Percentiles rank a stretch among this genome's conserved stretches.
phyloP scores from a whole-genome alignment of 2,888 invertebrate species.

The Tromatobia lineatoria region DNA sequence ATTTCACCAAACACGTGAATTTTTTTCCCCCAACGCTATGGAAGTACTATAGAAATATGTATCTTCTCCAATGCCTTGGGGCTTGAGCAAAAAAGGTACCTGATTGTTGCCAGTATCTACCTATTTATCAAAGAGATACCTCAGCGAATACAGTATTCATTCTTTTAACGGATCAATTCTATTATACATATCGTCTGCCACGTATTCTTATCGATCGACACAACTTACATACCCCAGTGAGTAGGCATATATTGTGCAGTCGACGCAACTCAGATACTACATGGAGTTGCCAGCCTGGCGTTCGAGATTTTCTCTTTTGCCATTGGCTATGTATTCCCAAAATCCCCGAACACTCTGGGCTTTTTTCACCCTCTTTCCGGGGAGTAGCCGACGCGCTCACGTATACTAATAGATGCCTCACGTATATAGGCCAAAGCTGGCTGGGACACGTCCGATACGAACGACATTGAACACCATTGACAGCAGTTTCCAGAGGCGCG shows the following conservation, averaged over 20 bases:
- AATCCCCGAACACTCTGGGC: conserved; percentile 66
- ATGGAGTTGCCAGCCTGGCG: neutral
- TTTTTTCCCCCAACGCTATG: conserved; percentile 25
- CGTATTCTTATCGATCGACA: conserved; percentile 19
- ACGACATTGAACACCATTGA: conserved; percentile 28
- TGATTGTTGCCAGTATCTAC: conserved; percentile 27
- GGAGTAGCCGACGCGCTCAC: conserved; percentile 19
- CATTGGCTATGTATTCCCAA: conserved; percentile 64
- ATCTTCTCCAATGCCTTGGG: conserved; percentile 43
- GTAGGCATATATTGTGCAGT: neutral
- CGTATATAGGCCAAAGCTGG: conserved; percentile 28
- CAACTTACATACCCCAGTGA: neutral
- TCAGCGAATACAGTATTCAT: conserved; percentile 6
- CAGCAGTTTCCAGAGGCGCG: neutral
- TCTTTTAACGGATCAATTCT: conserved; percentile 36
- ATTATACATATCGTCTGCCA: neutral
- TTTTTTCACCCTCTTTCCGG: conserved; percentile 39
- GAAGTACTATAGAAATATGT: conserved; percentile 47
- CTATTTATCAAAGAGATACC: conserved; percentile 18
- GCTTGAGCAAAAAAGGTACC: neutral
- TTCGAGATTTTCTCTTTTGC: conserved; percentile 4
- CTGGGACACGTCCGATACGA: conserved; percentile 13
- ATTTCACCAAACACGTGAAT: conserved; percentile 23
- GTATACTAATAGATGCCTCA: conserved; percentile 55
- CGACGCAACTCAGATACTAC: neutral